Conservation (phyloP, 1,140 invertebrate genomes). For the Plectus sambesii region DNA sequence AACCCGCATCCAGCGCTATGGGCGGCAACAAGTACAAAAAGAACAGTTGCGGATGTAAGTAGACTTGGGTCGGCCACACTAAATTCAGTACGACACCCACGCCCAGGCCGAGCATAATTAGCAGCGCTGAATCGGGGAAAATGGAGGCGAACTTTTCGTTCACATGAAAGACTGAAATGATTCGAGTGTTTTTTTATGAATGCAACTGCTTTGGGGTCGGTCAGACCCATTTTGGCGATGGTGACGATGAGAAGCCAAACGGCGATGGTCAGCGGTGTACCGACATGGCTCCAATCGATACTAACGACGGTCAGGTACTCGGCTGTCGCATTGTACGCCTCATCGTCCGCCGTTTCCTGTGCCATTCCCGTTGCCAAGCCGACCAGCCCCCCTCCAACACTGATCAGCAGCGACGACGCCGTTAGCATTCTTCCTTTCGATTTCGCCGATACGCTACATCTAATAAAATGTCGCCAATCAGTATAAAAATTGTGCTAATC, state of each 20-base stretch:
- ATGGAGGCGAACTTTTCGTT: slow-evolving; percentile 18
- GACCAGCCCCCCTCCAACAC: slow-evolving; percentile 12
- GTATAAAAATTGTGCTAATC: too few relatives aligned
- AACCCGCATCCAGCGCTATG: slow-evolving; percentile 89
- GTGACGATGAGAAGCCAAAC: slow-evolving; percentile 31
- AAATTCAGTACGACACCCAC: slow-evolving; percentile 33
- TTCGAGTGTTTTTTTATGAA: slow-evolving; percentile 5
- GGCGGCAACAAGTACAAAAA: slow-evolving; percentile 32
- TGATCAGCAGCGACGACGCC: slow-evolving; percentile 10
- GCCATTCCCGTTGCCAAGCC: slow-evolving; percentile 8
- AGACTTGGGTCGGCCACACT: slow-evolving; percentile 32
- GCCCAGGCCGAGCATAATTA: slow-evolving; percentile 34
- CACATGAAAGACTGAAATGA: slow-evolving; percentile 32
- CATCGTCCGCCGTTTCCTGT: slow-evolving; percentile 3
- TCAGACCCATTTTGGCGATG: slow-evolving; percentile 30
- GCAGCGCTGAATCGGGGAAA: slow-evolving; percentile 37
- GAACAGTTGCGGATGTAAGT: slow-evolving; percentile 37
- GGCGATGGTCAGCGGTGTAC: slow-evolving; percentile 28
- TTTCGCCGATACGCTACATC: too few relatives aligned
- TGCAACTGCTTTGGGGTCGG: background rate
- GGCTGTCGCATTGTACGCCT: background rate
- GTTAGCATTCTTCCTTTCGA: slow-evolving; percentile 8
- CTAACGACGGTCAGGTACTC: too few relatives aligned
- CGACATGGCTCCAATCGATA: slow-evolving; percentile 31
- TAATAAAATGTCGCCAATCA: too few relatives aligned